A percentile compares a stretch with the other conserved stretches of the same genome.
phyloP scores from a whole-genome alignment of 2,888 invertebrate species.

The Heliconius ismenius region DNA sequence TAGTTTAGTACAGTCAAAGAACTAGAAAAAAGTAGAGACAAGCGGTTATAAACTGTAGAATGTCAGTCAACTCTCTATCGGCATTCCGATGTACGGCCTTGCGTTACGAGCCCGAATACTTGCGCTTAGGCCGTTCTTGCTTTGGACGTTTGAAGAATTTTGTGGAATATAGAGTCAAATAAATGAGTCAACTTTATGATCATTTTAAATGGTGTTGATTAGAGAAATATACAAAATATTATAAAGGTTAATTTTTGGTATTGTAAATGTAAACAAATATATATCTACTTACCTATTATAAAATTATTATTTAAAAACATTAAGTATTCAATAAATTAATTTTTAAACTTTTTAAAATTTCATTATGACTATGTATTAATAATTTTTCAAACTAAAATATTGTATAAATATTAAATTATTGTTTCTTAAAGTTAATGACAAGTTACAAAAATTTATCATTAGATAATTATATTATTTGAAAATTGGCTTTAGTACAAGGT shows the following conservation, averaged over 20 bases:
- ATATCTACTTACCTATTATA: too few relatives aligned
- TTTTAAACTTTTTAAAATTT: too few relatives aligned
- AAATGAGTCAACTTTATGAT: background rate
- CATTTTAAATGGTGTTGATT: background rate
- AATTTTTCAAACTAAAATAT: too few relatives aligned
- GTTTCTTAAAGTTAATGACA: too few relatives aligned
- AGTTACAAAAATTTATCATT: too few relatives aligned
- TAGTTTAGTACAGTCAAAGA: slow-evolving; percentile 10
- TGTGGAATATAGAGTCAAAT: background rate
- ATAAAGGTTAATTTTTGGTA: background rate
- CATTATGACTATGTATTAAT: too few relatives aligned
- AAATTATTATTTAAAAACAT: background rate
- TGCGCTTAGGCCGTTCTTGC: slow-evolving; percentile 20
- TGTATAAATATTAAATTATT: too few relatives aligned
- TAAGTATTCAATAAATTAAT: too few relatives aligned
- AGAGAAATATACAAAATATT: background rate
- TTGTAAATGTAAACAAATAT: background rate
- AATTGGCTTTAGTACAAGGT: too few relatives aligned
- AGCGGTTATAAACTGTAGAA: slow-evolving; percentile 54
- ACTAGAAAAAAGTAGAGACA: slow-evolving; percentile 34
- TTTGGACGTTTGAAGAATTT: background rate
- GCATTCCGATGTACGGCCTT: slow-evolving; percentile 62
- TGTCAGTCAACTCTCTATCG: slow-evolving; percentile 65
- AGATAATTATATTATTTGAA: too few relatives aligned
- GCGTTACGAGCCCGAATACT: slow-evolving; percentile 42